Percentiles rank a stretch among this genome's conserved stretches.
These are phyloP conservation scores for Myotis pilosus DNA, from an alignment of 2,797 vertebrate species.

Conservation along the genomic window DNA sequence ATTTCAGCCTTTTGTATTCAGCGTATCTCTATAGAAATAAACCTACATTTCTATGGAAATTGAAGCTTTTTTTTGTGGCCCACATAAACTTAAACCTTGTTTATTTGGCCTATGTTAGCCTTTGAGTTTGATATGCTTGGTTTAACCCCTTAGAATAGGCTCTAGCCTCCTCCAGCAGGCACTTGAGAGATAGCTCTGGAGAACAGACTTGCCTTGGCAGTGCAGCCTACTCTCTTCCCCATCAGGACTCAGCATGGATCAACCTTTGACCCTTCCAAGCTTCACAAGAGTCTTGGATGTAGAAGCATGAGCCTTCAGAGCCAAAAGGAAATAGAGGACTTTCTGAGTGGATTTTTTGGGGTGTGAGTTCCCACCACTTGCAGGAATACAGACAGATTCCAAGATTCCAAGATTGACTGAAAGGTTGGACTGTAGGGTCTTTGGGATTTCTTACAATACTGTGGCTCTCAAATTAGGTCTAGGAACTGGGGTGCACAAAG, in stretches of 20 bases:
- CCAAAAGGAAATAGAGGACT: not conserved
- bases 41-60: too few relatives aligned
- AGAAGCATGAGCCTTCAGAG: not conserved
- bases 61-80: too few relatives aligned
- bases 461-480: not conserved
- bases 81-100: too few relatives aligned
- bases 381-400: not conserved
- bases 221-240: not conserved
- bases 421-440: not conserved
- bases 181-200: not conserved
- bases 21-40: too few relatives aligned
- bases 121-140: too few relatives aligned
- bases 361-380: not conserved
- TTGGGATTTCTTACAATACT: not conserved
- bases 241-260: not conserved
- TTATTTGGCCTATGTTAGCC: too few relatives aligned
- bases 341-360: not conserved
- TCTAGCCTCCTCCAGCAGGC: not conserved
- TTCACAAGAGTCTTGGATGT: not conserved
- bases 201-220: not conserved
- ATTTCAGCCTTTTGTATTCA: too few relatives aligned
- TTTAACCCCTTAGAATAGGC: slow-evolving; percentile 20
- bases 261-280: not conserved
- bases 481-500: not conserved
- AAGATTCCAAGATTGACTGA: not conserved